Percentiles rank a stretch among this genome's conserved stretches.
Conservation (phyloP, 2,797 vertebrate species). For the Meriones psammophilus region DNA sequence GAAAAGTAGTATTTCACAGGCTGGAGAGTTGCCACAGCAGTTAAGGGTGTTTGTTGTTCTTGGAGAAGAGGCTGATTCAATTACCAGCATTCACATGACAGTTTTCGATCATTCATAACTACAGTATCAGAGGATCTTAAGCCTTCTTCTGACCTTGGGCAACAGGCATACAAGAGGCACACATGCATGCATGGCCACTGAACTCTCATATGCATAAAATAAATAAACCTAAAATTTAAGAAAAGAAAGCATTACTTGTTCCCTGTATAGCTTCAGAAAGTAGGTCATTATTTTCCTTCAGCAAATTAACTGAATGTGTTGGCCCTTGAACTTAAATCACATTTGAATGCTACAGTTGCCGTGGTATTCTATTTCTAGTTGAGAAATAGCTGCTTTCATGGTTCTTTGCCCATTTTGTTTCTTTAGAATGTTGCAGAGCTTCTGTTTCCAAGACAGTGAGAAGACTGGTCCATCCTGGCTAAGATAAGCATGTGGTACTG, state of each 20-base stretch:
- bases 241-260: conserved; percentile 59
- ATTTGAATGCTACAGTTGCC: conserved; percentile 35
- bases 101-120: neutral
- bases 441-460: conserved; percentile 11
- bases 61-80: neutral
- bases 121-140: neutral
- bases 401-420: conserved; percentile 53
- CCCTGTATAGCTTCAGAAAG: conserved; percentile 58
- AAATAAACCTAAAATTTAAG: neutral
- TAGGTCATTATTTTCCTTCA: conserved; percentile 69
- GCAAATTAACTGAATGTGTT: conserved; percentile 77
- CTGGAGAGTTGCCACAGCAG: neutral
- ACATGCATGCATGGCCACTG: neutral
- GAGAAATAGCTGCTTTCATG: conserved; percentile 54
- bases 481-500: neutral
- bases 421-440: conserved; percentile 19
- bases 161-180: neutral
- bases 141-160: neutral
- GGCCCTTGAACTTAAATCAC: conserved; percentile 54
- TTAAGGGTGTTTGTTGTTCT: neutral
- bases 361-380: conserved; percentile 50
- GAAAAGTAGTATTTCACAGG: conserved; percentile 21
- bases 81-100: neutral
- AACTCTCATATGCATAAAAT: neutral
- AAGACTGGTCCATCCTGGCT: neutral